phyloP scores from a whole-genome alignment of 2,888 invertebrate genomes.

The Listrodromus nycthemerus region DNA sequence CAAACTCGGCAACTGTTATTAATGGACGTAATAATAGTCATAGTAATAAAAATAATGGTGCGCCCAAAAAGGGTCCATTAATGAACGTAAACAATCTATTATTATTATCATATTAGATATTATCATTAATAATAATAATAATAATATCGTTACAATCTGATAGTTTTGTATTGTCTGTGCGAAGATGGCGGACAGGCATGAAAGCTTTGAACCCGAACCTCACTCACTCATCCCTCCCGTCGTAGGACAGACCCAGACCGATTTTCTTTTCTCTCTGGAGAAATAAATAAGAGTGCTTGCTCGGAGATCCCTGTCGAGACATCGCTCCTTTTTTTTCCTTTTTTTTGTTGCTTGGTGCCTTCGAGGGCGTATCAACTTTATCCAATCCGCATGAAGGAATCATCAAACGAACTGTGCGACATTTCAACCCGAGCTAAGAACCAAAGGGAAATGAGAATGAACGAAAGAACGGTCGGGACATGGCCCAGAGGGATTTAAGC shows the following conservation, averaged over 20 bases:
- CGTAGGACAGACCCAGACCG: slow-evolving; percentile 13
- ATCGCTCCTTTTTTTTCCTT: neutral
- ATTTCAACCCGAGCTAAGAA: slow-evolving; percentile 15
- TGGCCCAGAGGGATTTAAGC: slow-evolving; percentile 8
- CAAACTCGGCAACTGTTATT: slow-evolving; percentile 58
- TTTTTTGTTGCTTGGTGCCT: slow-evolving; percentile 9
- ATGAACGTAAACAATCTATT: too few relatives aligned
- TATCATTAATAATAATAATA: slow-evolving; percentile 39
- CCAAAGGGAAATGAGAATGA: slow-evolving; percentile 17
- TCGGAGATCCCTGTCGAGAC: slow-evolving; percentile 33
- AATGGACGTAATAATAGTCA: slow-evolving; percentile 41
- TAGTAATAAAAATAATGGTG: slow-evolving; percentile 30
- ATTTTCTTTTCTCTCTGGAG: slow-evolving; percentile 65
- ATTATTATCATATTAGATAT: neutral
- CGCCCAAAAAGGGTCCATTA: neutral
- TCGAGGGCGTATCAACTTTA: slow-evolving; percentile 35
- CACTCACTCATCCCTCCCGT: neutral
- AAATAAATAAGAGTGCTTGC: slow-evolving; percentile 66
- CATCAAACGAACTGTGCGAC: slow-evolving; percentile 44
- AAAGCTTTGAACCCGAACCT: slow-evolving; percentile 43
- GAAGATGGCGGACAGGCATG: slow-evolving; percentile 15
- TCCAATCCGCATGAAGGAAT: slow-evolving; percentile 57
- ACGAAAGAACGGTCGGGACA: slow-evolving; percentile 13
- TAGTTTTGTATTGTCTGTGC: slow-evolving; percentile 27
- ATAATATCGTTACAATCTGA: slow-evolving; percentile 22